Conservation (phyloP, 2,888 invertebrate genomes). For the Drosophila helvetica region DNA sequence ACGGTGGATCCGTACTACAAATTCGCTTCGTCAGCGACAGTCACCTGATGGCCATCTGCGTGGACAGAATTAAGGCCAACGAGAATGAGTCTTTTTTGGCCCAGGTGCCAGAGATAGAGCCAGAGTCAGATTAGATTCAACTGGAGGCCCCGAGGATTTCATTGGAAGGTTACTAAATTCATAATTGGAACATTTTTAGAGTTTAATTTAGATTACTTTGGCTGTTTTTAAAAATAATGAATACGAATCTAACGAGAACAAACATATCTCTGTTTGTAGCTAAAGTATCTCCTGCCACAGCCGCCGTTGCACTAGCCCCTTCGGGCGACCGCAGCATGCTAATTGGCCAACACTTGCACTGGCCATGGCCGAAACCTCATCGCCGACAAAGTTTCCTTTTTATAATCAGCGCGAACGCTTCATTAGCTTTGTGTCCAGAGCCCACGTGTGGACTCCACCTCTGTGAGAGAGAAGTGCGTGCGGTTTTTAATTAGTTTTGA, state of each 20-base stretch:
- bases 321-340: slow-evolving; percentile 44
- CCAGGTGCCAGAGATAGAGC: too few relatives aligned
- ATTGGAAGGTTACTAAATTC: too few relatives aligned
- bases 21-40: neutral
- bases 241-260: too few relatives aligned
- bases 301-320: neutral
- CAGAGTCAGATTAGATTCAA: too few relatives aligned
- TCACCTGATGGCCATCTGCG: neutral
- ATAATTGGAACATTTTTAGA: too few relatives aligned
- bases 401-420: slow-evolving; percentile 39
- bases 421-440: slow-evolving; percentile 13
- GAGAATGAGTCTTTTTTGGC: too few relatives aligned
- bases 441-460: slow-evolving; percentile 1
- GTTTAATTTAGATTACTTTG: neutral
- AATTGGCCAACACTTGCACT: slow-evolving; percentile 56
- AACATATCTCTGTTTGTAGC: too few relatives aligned
- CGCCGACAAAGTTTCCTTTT: slow-evolving; percentile 15
- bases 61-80: neutral
- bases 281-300: too few relatives aligned
- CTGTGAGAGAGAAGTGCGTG: slow-evolving; percentile 5
- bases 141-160: too few relatives aligned
- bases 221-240: too few relatives aligned
- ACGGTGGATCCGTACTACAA: neutral
- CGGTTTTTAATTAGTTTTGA: slow-evolving; percentile 70
- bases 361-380: slow-evolving; percentile 18